These are phyloP conservation scores for Timandra comae DNA, from an alignment of 2,888 invertebrate species.

Conservation along the genomic window DNA sequence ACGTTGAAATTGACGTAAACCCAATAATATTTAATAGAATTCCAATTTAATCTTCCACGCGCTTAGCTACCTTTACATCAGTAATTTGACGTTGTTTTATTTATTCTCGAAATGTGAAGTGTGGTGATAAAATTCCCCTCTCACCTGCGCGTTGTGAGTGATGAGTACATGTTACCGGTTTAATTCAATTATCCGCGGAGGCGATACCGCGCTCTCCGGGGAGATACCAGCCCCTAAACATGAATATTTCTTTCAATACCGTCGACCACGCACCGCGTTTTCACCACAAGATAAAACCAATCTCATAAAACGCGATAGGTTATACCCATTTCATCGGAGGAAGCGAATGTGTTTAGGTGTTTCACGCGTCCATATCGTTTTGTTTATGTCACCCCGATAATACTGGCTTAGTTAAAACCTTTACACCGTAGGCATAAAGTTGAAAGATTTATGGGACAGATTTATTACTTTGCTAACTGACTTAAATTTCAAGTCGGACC, in stretches of 20 bases:
- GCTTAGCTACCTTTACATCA: neutral
- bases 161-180: constrained; percentile 42
- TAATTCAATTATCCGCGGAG: constrained; percentile 47
- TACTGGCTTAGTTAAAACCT: constrained; percentile 5
- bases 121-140: constrained; percentile 23
- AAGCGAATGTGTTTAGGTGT: constrained; percentile 14
- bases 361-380: constrained; percentile 8
- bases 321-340: constrained; percentile 13
- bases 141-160: constrained; percentile 46
- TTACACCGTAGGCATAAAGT: neutral
- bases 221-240: constrained; percentile 22
- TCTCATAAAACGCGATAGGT: constrained; percentile 28
- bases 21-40: too few species aligned
- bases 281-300: constrained; percentile 27
- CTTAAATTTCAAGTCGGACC: too few species aligned
- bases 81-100: constrained; percentile 22
- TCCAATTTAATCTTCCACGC: too few species aligned
- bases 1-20: too few species aligned
- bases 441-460: constrained; percentile 2
- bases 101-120: constrained; percentile 21
- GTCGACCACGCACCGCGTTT: constrained; percentile 29
- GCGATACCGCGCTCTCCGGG: constrained; percentile 25
- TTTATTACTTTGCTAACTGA: neutral
- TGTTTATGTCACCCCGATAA: constrained; percentile 4
- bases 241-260: constrained; percentile 29